Evolutionary conservation across 2,797 vertebrate species (phyloP), one percentile per base, ranked within the genome.

Genomic region (Urosaurus nigricauda): DNA sequence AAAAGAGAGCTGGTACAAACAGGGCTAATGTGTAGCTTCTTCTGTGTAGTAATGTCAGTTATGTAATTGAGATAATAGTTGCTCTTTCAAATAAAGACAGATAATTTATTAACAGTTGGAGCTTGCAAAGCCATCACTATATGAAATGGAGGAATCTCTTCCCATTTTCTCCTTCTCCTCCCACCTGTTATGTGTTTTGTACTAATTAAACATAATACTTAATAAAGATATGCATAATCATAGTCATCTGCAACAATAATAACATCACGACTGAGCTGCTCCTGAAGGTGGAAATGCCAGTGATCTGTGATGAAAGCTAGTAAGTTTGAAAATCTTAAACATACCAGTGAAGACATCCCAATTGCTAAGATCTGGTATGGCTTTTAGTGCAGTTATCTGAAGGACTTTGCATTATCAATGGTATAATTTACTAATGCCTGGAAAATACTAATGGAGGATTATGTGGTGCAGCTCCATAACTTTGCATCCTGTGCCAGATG

Each of bases 81-180:
- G 82, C 88, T 94, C 90, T 93, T 94, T 95, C 93, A 95, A 91
- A 90, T 95, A 92, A 95, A 92, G 92, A 93, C 93, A 85, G 79
- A 88, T 93, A 95, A 95, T 95, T 95, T 93, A 94, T 95, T 95
- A 95, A 95, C 90, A 93, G 84, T 95, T 85, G 91, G 91, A 87
- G 90, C 91, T 0, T 91, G 94, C 73, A 95, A 88, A 88, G 92
- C 79, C 0, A 0, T 81, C 88, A 92, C n/a, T 81, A 88, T 89
- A 95, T 91, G 92, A 94, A 95, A 94, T 89, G 0, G 12, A 93
- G 87, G 70, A 88, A 90, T 70, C 79, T 91, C 78, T 95, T 95
- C 94, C 93, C 80, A 88, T 93, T 68, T 79, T 26, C n/a, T 29
- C 83, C 35, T 26, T 79, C 51, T 71, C 75, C 75, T 84, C 21